A percentile compares a stretch with the other conserved stretches of the same genome.
Conservation (phyloP, 2,888 invertebrate species). For the Trachelus iudaicus region DNA sequence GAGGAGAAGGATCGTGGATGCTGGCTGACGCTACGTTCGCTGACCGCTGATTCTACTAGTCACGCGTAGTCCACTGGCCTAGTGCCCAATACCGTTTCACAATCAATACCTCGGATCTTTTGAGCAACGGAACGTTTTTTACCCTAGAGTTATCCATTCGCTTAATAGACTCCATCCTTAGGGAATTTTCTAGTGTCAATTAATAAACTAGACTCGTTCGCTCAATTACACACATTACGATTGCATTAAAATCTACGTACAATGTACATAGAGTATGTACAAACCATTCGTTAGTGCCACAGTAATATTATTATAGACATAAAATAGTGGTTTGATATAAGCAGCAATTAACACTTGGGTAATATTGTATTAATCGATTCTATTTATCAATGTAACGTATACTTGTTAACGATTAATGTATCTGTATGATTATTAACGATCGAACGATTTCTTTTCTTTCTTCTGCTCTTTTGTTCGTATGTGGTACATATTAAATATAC, state of each 20-base stretch:
- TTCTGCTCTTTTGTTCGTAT: background rate
- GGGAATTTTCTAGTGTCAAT: background rate
- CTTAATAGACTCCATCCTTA: background rate
- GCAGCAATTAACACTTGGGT: background rate
- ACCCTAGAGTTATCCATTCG: background rate
- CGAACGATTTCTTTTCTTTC: background rate
- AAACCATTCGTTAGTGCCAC: background rate
- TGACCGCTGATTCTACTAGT: conserved; percentile 2
- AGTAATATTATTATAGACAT: background rate
- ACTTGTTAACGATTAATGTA: background rate
- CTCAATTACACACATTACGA: too few relatives aligned
- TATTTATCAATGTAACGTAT: background rate
- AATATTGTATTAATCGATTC: background rate
- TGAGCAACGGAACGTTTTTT: background rate
- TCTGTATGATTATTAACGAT: background rate
- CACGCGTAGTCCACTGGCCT: conserved; percentile 15
- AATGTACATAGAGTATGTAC: too few relatives aligned
- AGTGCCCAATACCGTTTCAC: conserved; percentile 22
- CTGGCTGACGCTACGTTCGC: background rate
- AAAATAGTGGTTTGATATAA: background rate
- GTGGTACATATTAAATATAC: background rate
- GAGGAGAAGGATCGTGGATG: background rate
- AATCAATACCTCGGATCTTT: conserved; percentile 12
- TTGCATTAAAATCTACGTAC: too few relatives aligned
- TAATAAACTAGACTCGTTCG: too few relatives aligned